Evolutionary conservation across 2,113 vertebrate genomes (phyloP).

Genomic region (Ailuropoda melanoleuca): DNA sequence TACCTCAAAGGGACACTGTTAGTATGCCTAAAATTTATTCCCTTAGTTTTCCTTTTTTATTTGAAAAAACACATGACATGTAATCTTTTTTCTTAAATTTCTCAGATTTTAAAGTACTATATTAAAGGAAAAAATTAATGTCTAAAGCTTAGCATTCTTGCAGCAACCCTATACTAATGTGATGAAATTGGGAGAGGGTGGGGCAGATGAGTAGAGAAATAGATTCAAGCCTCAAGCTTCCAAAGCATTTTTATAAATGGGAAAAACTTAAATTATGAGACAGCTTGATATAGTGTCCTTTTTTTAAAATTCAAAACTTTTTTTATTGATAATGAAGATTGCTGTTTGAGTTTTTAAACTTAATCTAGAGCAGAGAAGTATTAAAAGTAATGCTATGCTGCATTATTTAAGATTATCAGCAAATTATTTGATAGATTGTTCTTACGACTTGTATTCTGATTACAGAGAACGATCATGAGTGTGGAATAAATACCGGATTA

Average conservation of each 20-base stretch:
- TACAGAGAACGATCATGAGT: constrained; percentile 84
- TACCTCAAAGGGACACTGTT: constrained; percentile 85
- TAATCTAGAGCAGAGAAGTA: constrained; percentile 80
- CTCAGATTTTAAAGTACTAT: constrained; percentile 73
- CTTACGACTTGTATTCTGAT: constrained; percentile 85
- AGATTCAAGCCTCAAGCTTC: constrained; percentile 84
- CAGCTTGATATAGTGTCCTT: constrained; percentile 85
- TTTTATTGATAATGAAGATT: constrained; percentile 84
- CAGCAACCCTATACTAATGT: constrained; percentile 79
- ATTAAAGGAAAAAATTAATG: constrained; percentile 75
- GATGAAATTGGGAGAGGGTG: constrained; percentile 78
- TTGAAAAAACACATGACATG: constrained; percentile 73
- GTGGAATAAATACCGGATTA: constrained; percentile 89
- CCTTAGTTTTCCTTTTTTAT: constrained; percentile 79
- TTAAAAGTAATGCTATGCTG: constrained; percentile 84
- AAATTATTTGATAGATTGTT: constrained; percentile 86
- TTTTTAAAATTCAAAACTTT: constrained; percentile 84
- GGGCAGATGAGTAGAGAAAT: constrained; percentile 75
- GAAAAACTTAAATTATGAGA: constrained; percentile 86
- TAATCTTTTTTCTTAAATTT: constrained; percentile 76
- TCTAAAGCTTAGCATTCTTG: constrained; percentile 78
- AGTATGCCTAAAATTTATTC: constrained; percentile 79
- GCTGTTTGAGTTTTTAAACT: constrained; percentile 84
- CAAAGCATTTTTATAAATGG: constrained; percentile 88
- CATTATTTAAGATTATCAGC: constrained; percentile 82